Percentiles rank a stretch among this genome's conserved stretches.
These are phyloP conservation scores for Denticeps clupeoides DNA, from an alignment of 2,797 vertebrate genomes.

Conservation along the genomic window DNA sequence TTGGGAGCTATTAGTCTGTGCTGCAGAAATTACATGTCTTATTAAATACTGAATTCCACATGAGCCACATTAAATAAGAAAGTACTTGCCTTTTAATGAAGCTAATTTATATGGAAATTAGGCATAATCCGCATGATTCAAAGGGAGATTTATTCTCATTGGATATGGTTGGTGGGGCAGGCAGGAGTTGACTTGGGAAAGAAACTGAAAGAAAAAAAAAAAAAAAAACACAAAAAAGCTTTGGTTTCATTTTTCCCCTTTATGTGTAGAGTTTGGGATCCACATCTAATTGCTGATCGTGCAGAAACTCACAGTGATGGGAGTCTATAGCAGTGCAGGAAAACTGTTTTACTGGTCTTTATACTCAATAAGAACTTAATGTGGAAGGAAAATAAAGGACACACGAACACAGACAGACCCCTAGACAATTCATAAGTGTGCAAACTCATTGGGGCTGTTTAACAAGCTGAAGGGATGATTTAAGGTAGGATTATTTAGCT, in stretches of 20 bases:
- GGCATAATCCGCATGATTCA: conserved; percentile 58
- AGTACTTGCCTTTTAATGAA: conserved; percentile 68
- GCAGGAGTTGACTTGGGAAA: conserved; percentile 12
- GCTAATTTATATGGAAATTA: conserved; percentile 75
- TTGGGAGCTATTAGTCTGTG: conserved; percentile 65
- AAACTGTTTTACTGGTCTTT: too few species aligned
- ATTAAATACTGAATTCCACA: conserved; percentile 73
- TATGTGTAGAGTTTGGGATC: too few species aligned
- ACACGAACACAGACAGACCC: too few species aligned
- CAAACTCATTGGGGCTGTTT: too few species aligned
- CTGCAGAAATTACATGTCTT: conserved; percentile 66
- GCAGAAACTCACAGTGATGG: too few species aligned
- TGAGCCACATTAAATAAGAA: conserved; percentile 68
- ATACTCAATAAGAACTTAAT: too few species aligned
- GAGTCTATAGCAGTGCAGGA: too few species aligned
- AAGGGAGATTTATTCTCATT: conserved; percentile 53
- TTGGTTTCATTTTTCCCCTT: background rate
- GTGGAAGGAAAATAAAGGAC: too few species aligned
- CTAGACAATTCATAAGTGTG: too few species aligned
- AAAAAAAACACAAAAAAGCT: background rate
- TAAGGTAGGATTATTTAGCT: too few species aligned
- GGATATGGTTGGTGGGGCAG: conserved; percentile 39
- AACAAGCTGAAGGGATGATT: too few species aligned
- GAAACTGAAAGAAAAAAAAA: conserved; percentile 8
- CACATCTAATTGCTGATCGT: too few species aligned